These are phyloP conservation scores for Mus musculus DNA, from an alignment of 2,113 vertebrate species.

Conservation along the genomic window DNA sequence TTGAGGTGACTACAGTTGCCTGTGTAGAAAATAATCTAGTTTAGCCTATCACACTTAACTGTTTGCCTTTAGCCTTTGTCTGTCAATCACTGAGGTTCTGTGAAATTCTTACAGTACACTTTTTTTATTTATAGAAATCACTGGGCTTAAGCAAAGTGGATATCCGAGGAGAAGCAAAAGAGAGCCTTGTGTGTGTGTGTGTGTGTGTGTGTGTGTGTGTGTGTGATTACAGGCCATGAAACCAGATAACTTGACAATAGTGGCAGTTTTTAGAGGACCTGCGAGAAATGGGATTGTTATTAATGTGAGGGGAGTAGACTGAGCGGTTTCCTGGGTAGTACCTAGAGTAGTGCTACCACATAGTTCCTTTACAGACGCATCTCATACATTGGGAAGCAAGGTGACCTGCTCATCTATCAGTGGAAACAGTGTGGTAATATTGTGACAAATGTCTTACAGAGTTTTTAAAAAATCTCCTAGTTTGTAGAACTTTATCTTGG, in stretches of 20 bases:
- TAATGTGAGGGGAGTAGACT: background rate
- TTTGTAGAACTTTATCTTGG: constrained; percentile 3
- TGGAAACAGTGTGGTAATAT: background rate
- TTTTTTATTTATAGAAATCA: background rate
- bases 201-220: too few relatives aligned
- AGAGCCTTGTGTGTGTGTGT: background rate
- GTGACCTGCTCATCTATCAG: background rate
- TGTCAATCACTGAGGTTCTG: background rate
- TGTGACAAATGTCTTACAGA: background rate
- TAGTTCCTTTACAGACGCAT: background rate
- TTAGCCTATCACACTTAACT: background rate
- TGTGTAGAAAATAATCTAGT: constrained; percentile 7
- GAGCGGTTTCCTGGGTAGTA: background rate
- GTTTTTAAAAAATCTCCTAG: background rate
- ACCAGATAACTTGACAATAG: background rate
- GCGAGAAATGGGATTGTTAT: constrained; percentile 3
- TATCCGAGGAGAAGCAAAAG: background rate
- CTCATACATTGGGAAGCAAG: background rate
- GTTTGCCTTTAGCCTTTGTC: background rate
- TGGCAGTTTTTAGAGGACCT: background rate
- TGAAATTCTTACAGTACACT: constrained; percentile 16
- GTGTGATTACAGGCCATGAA: background rate
- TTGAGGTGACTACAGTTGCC: constrained; percentile 4
- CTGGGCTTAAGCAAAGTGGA: background rate
- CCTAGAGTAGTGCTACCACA: background rate